Evolutionary conservation across 2,113 vertebrate genomes (phyloP).

Genomic region (Bambusicola thoracicus): DNA sequence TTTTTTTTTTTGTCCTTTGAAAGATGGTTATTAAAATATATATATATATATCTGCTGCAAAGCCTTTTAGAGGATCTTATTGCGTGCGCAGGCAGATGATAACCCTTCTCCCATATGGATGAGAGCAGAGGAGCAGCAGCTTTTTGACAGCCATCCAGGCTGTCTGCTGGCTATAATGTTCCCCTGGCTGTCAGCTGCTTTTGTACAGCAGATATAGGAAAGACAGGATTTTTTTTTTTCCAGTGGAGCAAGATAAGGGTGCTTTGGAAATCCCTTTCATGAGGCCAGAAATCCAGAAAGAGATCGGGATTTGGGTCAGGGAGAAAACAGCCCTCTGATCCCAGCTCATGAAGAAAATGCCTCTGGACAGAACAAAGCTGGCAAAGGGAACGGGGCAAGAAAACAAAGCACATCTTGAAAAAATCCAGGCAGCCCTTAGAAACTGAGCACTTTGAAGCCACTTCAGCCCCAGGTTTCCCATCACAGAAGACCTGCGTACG

Average conservation of each 20-base stretch:
- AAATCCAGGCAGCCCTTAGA: not conserved
- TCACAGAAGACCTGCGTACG: not conserved
- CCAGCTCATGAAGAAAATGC: not conserved
- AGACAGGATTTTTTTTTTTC: conserved; percentile 31
- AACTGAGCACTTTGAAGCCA: not conserved
- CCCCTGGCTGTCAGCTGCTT: conserved; percentile 28
- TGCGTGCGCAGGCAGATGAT: not conserved
- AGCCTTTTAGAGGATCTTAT: not conserved
- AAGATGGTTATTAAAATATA: conserved; percentile 7
- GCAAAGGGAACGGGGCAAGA: not conserved
- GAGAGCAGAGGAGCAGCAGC: conserved; percentile 36
- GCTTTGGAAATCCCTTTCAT: conserved; percentile 7
- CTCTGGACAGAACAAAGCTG: not conserved
- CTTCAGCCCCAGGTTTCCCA: not conserved
- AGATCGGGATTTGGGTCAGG: not conserved
- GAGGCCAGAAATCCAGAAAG: not conserved
- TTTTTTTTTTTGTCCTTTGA: not conserved
- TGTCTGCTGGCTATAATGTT: conserved; percentile 19
- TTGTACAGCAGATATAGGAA: not conserved
- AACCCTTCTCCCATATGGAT: conserved; percentile 21
- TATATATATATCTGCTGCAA: not conserved
- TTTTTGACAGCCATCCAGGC: conserved; percentile 45
- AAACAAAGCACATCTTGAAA: not conserved
- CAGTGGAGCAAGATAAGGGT: not conserved
- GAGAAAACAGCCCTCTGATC: not conserved